Base-by-base conservation (phyloP, 2,888 invertebrate genomes). In the Drosophila barbarae region DNA sequence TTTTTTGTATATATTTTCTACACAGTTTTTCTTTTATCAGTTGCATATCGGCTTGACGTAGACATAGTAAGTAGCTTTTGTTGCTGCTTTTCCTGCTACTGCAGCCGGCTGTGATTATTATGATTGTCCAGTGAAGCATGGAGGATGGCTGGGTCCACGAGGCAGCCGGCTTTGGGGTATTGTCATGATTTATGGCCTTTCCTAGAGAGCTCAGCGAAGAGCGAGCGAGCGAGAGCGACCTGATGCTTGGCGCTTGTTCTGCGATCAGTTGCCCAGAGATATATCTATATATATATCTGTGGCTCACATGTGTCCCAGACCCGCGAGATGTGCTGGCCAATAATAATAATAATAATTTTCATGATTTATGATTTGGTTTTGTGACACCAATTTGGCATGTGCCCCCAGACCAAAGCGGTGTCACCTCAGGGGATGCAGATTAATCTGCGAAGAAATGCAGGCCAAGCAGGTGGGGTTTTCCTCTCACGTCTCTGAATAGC, bases 91-190 rank as follows among this genome's bases (percentile, higher is more conserved):
- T 71, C 71, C 42, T 59, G 69, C 36, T 58, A 42, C 59, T 41
- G 66, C 70, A 56, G 65, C 50, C 59, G 84, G 78, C 84, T 82
- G 85, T 80, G 80, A 80, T 80, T 80, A 80, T 85, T 85, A 81
- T 81, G 80, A 81, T 85, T 81, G 84, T 83, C 84, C 84, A 81
- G 82, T 83, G 83, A 85, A 81, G 77, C 85, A 77, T 83, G 84
- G 73, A 81, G 76, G 71, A 68, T 79, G 77, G 57, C 63, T 61
- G 66, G 58, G 68, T 56, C 71, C 47, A 64, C 26, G 57, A 46
- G 64, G 63, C 65, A 68, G 73, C 52, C 64, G 69, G 73, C 84
- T 56, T 53, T 68, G 57, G 57, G 57, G 26, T 64, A 56, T 70
- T 70, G 76, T 49, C 61, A 84, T 84, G 79, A 79, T 79, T 79